Base-by-base conservation (phyloP, 2,113 vertebrate species). In the Gila orcuttii region DNA sequence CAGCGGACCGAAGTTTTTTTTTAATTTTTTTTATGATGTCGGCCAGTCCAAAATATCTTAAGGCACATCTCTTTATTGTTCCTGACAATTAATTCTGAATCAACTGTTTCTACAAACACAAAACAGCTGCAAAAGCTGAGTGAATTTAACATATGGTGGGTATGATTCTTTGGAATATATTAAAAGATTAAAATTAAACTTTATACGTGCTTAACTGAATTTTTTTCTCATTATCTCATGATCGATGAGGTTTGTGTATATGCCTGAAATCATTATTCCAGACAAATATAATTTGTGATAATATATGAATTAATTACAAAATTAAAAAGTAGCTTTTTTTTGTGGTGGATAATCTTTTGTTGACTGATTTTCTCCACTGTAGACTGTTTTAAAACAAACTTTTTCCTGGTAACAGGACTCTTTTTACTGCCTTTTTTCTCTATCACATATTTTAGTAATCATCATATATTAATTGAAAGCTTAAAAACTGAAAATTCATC, bases 81-180 rank as follows among this genome's bases (percentile, higher is more conserved):
- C 77, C 33, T 64, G 23, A 64, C 23, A 12, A 28, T 80, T 45
- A 1, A 64, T 80, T 47, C 59, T 45, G 3, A 62, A 64, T 25
- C n/a, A 79, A 80, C 52, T 79, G 52, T 55, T 31, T 69, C 3
- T 11, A 23, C 77, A 79, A 42, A 39, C 4, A 42, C 55, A 79
- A 45, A 64, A 47, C 78, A 80, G 23, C 15, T 80, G 79, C 79
- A 45, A 11, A 80, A 39, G n/a, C 79, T 6, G 39, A 64, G 39
- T 21, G 13, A 80, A 25, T 66, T 31, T 64, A 45, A 60, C 31
- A 79, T 39, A 60, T 79, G 73, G 73, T 39, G 6, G 3, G 28
- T 45, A 25, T n/a, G 59, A 81, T 45, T 81, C 60, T 9, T 47
- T 75, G 73, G 73, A 75, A 75, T 75, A 75, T 25, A 50, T 50